Percentiles rank a stretch among this genome's conserved stretches.
Evolutionary conservation across 1,140 invertebrate genomes (phyloP).

Genomic region (Drosophila teissieri): DNA sequence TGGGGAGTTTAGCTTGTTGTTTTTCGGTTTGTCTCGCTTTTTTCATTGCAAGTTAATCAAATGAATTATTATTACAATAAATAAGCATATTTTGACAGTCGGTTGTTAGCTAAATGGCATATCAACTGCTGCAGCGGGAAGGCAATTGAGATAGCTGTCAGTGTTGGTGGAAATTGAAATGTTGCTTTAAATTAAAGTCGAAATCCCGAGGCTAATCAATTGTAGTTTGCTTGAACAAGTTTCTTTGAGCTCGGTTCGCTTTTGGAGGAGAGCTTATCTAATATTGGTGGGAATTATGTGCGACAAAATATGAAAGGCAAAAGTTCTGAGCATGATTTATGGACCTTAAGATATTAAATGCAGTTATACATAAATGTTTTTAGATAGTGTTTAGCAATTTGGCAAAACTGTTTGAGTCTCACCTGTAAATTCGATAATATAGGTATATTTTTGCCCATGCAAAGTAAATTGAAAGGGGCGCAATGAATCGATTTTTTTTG

Average conservation of each 20-base stretch:
- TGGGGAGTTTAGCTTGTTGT: conserved; percentile 73
- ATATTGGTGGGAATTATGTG: conserved; percentile 27
- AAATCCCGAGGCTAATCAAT: conserved; percentile 42
- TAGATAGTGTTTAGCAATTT: no score
- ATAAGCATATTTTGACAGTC: conserved; percentile 56
- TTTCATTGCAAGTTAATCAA: conserved; percentile 68
- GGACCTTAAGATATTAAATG: no score
- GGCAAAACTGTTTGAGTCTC: no score
- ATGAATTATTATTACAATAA: conserved; percentile 81
- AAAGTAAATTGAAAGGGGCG: no score
- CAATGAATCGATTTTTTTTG: neutral
- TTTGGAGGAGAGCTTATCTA: conserved; percentile 9
- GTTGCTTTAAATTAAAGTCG: conserved; percentile 45
- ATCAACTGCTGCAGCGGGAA: conserved; percentile 27
- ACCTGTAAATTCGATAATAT: neutral
- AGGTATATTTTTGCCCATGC: no score
- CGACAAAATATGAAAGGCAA: conserved; percentile 8
- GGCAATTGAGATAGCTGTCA: conserved; percentile 57
- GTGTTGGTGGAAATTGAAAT: conserved; percentile 45
- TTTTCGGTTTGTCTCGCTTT: conserved; percentile 31
- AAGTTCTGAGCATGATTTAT: conserved; percentile 10
- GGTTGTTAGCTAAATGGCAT: conserved; percentile 57
- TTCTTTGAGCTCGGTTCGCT: conserved; percentile 6
- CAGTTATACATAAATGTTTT: neutral
- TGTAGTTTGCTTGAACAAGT: conserved; percentile 25